Percentiles rank a stretch among this genome's conserved stretches.
phyloP scores from a whole-genome alignment of 2,113 vertebrate genomes.

The Nematolebias whitei region DNA sequence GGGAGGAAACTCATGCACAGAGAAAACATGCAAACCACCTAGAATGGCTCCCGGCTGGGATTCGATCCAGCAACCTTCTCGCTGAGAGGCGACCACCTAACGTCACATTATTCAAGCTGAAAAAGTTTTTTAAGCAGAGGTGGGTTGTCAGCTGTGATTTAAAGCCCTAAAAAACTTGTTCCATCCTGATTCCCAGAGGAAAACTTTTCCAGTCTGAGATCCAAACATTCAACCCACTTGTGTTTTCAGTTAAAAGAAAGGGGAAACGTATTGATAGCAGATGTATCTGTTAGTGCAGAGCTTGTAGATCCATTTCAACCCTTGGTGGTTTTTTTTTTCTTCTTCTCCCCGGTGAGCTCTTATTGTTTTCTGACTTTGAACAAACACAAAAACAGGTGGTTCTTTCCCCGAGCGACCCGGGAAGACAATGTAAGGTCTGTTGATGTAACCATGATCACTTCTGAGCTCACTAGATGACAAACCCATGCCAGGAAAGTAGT shows the following conservation, averaged over 20 bases:
- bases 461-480: slow-evolving; percentile 33
- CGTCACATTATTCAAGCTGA: no score
- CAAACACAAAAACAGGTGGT: slow-evolving; percentile 53
- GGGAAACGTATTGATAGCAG: slow-evolving; percentile 5
- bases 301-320: slow-evolving; percentile 23
- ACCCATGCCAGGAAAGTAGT: slow-evolving; percentile 26
- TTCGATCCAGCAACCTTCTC: no score
- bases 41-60: no score
- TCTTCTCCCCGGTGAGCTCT: slow-evolving; percentile 18
- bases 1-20: no score
- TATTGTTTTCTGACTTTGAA: slow-evolving; percentile 46
- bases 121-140: background rate
- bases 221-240: background rate
- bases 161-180: background rate
- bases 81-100: no score
- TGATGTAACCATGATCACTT: slow-evolving; percentile 28
- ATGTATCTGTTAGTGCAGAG: slow-evolving; percentile 23
- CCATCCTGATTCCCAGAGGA: background rate
- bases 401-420: slow-evolving; percentile 29
- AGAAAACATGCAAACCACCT: no score
- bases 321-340: slow-evolving; percentile 23
- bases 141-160: background rate
- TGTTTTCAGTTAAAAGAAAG: background rate
- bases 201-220: background rate
- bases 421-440: slow-evolving; percentile 49